Evolutionary conservation across 2,113 vertebrate genomes (phyloP), one percentile per base, ranked within the genome.

Genomic region (Circaetus gallicus): DNA sequence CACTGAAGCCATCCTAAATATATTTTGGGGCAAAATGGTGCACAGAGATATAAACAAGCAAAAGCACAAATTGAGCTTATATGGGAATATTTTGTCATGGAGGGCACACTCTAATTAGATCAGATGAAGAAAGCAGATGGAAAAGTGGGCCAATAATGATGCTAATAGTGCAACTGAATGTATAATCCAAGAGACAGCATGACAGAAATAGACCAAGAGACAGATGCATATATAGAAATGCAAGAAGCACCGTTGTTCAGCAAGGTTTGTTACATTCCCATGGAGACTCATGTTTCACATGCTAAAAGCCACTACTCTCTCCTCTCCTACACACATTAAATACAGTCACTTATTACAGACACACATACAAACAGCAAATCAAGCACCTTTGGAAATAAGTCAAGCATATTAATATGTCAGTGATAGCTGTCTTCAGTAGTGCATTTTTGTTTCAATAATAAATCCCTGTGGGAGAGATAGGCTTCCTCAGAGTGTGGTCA

Each of bases 321-420:
- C 59, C 45, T 84, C 29, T 90, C 42, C 67, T 61, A 56, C 17
- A 56, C 31, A 42, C 31, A 40, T 56, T 82, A 61, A 82, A 95
- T 45, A 5, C 28, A 32, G 26, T 63, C 20, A 10, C 13, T 59
- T 81, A 13, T 62, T 78, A 36, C 36, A 82, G 56, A 38, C 62
- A 69, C 18, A 13, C 16, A 71, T 10, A 69, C 29, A 82, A 65
- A 61, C 31, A 77, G 43, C 69, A 74, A 67, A 49, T 18, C 53
- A 65, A 84, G n/a, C 65, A 78, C 72, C 80, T 95, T 84, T 65
- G 53, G 49, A 91, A 94, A 66, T 82, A 95, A 96, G n/a, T 70
- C 63, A 86, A 47, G 32, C 9, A 42, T 43, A 86, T 86, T 56
- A 74, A 45, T n/a, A 52, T 40, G 43, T 47, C 50, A 71, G 67